These are phyloP conservation scores for Cirrhinus molitorella DNA, from an alignment of 2,797 vertebrate genomes.

Conservation along the genomic window DNA sequence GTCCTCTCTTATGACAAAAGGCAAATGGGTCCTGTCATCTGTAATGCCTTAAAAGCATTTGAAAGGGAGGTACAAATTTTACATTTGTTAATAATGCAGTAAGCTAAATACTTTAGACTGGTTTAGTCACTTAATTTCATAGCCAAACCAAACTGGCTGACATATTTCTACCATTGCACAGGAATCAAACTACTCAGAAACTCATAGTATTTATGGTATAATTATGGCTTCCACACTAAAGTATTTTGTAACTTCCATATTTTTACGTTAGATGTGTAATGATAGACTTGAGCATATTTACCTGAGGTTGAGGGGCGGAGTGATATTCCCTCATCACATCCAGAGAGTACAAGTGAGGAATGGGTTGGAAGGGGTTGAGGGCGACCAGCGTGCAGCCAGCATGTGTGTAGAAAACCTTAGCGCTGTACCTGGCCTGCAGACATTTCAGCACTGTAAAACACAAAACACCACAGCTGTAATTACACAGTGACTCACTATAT, in stretches of 20 bases:
- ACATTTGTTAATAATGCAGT: not conserved
- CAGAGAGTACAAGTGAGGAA: conserved; percentile 87
- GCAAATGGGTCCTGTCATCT: not conserved
- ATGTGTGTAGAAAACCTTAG: conserved; percentile 90
- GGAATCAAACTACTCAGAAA: not conserved
- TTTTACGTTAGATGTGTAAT: not conserved
- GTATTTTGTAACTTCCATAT: not conserved
- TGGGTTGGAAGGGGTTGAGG: conserved; percentile 92
- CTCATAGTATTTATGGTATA: not conserved
- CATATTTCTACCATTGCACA: not conserved
- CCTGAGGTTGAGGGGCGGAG: conserved; percentile 85
- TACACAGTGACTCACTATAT: not conserved
- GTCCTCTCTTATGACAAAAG: not conserved
- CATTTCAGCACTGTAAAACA: conserved; percentile 89
- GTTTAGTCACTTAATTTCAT: not conserved
- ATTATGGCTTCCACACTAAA: not conserved
- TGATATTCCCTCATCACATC: conserved; percentile 94
- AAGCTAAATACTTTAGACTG: not conserved
- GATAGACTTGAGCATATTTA: conserved; percentile 60
- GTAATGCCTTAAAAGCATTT: not conserved
- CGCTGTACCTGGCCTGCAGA: conserved; percentile 90
- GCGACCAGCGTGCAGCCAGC: conserved; percentile 96
- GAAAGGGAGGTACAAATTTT: not conserved
- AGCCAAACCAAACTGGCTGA: not conserved
- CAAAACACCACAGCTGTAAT: conserved; percentile 28